Percentiles rank a stretch among this genome's conserved stretches.
Evolutionary conservation across 2,888 invertebrate genomes (phyloP).

Genomic region (Eupithecia tripunctaria): DNA sequence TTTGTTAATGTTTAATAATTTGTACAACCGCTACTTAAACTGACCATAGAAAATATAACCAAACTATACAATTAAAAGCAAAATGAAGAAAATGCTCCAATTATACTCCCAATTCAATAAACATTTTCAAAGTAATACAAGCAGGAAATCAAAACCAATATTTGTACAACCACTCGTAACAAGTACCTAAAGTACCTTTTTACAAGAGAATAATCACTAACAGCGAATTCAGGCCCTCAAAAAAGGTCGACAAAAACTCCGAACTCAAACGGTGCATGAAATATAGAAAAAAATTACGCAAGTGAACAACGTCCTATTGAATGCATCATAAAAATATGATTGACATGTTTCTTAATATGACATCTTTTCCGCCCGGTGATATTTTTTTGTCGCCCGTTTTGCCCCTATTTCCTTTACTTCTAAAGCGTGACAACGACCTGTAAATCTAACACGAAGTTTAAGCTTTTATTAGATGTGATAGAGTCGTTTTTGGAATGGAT

Average conservation of each 20-base stretch:
- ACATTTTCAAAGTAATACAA: constrained; percentile 50
- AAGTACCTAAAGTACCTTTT: constrained; percentile 51
- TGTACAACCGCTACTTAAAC: constrained; percentile 27
- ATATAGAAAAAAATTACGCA: constrained; percentile 78
- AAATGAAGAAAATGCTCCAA: constrained; percentile 29
- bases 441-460: constrained; percentile 28
- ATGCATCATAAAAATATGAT: constrained; percentile 84
- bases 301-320: constrained; percentile 78
- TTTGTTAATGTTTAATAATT: constrained; percentile 18
- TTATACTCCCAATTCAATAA: constrained; percentile 25
- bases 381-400: constrained; percentile 81
- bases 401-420: constrained; percentile 50
- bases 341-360: constrained; percentile 85
- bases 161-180: constrained; percentile 60
- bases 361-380: constrained; percentile 82
- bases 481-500: constrained; percentile 31
- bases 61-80: constrained; percentile 17
- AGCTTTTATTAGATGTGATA: neutral
- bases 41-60: constrained; percentile 21
- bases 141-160: constrained; percentile 65
- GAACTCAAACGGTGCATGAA: constrained; percentile 74
- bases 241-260: constrained; percentile 65
- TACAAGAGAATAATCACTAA: constrained; percentile 61
- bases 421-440: constrained; percentile 37
- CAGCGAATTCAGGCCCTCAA: constrained; percentile 60